Percentiles rank a stretch among this genome's conserved stretches.
phyloP scores from a whole-genome alignment of 2,888 invertebrate genomes.

The Acheta domesticus region DNA sequence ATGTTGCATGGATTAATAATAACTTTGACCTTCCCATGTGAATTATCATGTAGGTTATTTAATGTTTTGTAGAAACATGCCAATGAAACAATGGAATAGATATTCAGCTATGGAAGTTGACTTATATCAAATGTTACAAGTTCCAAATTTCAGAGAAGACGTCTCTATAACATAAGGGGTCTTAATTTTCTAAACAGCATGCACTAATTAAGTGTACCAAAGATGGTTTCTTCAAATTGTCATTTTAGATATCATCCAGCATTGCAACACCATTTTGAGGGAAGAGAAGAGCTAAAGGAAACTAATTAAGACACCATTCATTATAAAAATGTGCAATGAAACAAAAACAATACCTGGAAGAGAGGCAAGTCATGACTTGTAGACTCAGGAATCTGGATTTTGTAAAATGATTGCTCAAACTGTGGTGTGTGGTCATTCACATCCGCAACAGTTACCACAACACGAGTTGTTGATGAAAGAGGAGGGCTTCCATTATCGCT shows the following conservation, averaged over 20 bases:
- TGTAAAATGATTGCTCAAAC: slow-evolving; percentile 79
- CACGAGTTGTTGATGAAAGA: slow-evolving; percentile 72
- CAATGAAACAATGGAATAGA: too few relatives aligned
- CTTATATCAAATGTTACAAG: too few relatives aligned
- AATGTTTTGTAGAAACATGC: too few relatives aligned
- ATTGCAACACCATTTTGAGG: slow-evolving; percentile 18
- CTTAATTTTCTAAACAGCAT: background rate
- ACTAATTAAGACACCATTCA: slow-evolving; percentile 1
- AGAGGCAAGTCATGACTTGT: slow-evolving; percentile 53
- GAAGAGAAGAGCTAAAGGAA: background rate
- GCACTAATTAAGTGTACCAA: background rate
- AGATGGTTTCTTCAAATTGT: background rate
- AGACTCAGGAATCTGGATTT: slow-evolving; percentile 69
- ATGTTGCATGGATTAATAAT: too few relatives aligned
- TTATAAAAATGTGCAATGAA: background rate
- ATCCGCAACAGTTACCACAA: slow-evolving; percentile 77
- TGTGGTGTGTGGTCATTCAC: slow-evolving; percentile 84
- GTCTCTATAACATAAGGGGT: background rate
- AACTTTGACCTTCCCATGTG: too few relatives aligned
- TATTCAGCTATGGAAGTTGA: too few relatives aligned
- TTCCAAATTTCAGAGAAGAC: too few relatives aligned
- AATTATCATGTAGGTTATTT: too few relatives aligned
- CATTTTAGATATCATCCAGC: background rate
- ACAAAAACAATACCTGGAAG: slow-evolving; percentile 55
- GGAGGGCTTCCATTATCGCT: slow-evolving; percentile 73